phyloP scores from a whole-genome alignment of 2,888 invertebrate species.

The Eristalis pertinax region DNA sequence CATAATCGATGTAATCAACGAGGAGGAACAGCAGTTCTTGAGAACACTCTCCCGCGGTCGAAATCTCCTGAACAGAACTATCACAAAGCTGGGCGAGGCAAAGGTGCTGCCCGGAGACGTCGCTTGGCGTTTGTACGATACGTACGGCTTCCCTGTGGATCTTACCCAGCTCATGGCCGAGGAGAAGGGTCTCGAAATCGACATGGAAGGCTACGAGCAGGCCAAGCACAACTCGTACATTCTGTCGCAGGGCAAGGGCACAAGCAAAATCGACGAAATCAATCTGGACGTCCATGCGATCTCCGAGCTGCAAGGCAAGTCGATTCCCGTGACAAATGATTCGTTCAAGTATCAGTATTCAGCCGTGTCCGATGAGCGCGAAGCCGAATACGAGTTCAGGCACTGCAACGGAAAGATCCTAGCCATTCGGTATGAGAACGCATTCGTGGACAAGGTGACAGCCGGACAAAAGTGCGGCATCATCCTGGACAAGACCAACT shows the following conservation, averaged over 20 bases:
- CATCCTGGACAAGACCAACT: constrained; percentile 94
- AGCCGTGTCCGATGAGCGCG: constrained; percentile 84
- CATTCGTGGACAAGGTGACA: constrained; percentile 91
- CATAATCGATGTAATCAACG: constrained; percentile 96
- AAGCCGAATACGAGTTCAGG: constrained; percentile 89
- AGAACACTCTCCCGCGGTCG: constrained; percentile 96
- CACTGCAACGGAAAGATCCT: constrained; percentile 89
- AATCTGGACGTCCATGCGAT: constrained; percentile 98
- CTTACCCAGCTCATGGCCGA: constrained; percentile 98
- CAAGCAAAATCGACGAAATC: constrained; percentile 90
- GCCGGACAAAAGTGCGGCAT: constrained; percentile 96
- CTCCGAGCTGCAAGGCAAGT: constrained; percentile 90
- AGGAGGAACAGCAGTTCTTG: constrained; percentile 98
- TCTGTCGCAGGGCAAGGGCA: constrained; percentile 92
- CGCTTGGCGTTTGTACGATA: constrained; percentile 99
- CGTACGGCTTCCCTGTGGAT: constrained; percentile 99
- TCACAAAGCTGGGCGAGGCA: constrained; percentile 88
- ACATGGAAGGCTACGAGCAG: constrained; percentile 95
- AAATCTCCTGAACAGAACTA: constrained; percentile 94
- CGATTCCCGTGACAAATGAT: constrained; percentile 93
- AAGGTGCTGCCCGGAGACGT: constrained; percentile 95
- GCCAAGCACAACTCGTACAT: constrained; percentile 94
- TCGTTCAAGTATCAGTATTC: constrained; percentile 94
- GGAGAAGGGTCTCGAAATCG: constrained; percentile 93
- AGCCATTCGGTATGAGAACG: constrained; percentile 89